A percentile compares a stretch with the other conserved stretches of the same genome.
Evolutionary conservation across 2,113 vertebrate species (phyloP).

Genomic region (Silurus meridionalis): DNA sequence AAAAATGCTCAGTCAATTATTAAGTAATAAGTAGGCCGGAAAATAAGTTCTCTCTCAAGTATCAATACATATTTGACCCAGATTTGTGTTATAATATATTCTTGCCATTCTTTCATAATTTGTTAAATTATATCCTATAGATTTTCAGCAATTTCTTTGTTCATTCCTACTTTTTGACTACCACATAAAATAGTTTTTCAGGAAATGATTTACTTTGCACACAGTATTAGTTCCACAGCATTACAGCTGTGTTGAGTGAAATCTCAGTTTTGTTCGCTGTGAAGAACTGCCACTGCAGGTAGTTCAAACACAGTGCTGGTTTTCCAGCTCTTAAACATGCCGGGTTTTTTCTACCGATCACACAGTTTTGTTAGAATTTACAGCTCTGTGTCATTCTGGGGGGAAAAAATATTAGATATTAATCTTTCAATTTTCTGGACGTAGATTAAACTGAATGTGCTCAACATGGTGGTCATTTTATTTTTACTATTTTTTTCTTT

Average conservation of each 20-base stretch:
- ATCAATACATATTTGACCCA: background rate
- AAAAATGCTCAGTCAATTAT: background rate
- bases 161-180: background rate
- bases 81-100: background rate
- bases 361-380: conserved; percentile 68
- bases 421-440: conserved; percentile 16
- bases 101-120: background rate
- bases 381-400: conserved; percentile 64
- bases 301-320: conserved; percentile 36
- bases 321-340: conserved; percentile 22
- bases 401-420: conserved; percentile 5
- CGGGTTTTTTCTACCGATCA: conserved; percentile 49
- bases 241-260: conserved; percentile 57
- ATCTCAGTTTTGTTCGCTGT: conserved; percentile 4
- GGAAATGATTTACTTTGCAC: too few species aligned
- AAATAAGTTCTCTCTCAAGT: background rate
- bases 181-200: too few species aligned
- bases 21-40: background rate
- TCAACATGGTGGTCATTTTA: background rate
- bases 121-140: background rate
- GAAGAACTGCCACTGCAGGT: conserved; percentile 40
- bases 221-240: background rate
- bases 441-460: conserved; percentile 11
- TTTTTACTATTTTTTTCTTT: background rate
- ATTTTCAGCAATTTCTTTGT: background rate